Conservation (phyloP, 2,797 vertebrate species). For the Amblyraja radiata region DNA sequence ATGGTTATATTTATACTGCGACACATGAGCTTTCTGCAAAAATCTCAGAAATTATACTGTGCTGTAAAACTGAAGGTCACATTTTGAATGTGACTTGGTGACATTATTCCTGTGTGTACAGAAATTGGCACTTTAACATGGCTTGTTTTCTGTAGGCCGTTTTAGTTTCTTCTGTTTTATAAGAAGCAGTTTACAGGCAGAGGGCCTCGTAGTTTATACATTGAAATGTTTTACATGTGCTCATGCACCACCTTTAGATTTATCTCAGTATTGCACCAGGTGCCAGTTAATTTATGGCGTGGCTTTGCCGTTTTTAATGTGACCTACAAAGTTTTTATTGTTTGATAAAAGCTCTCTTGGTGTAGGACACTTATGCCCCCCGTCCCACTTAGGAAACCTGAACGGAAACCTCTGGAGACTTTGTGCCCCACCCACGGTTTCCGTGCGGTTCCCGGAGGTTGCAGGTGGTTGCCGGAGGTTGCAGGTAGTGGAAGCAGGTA, state of each 20-base stretch:
- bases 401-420: no score
- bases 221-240: conserved; percentile 10
- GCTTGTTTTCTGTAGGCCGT: background rate
- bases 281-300: background rate
- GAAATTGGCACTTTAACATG: background rate
- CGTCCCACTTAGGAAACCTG: no score
- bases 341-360: background rate
- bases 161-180: background rate
- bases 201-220: background rate
- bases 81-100: background rate
- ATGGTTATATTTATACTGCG: background rate
- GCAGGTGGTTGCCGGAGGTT: no score
- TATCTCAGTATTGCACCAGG: background rate
- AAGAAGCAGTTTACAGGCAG: background rate
- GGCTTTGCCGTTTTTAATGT: background rate
- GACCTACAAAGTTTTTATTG: background rate
- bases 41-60: background rate
- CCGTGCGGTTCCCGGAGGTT: no score
- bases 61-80: background rate
- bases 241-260: conserved; percentile 21
- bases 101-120: background rate
- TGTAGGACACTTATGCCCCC: background rate
- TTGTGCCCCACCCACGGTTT: no score
- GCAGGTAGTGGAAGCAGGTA: no score
- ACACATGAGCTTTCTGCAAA: background rate